These are phyloP conservation scores for Hoplias malabaricus DNA, from an alignment of 2,113 vertebrate genomes.

Conservation along the genomic window DNA sequence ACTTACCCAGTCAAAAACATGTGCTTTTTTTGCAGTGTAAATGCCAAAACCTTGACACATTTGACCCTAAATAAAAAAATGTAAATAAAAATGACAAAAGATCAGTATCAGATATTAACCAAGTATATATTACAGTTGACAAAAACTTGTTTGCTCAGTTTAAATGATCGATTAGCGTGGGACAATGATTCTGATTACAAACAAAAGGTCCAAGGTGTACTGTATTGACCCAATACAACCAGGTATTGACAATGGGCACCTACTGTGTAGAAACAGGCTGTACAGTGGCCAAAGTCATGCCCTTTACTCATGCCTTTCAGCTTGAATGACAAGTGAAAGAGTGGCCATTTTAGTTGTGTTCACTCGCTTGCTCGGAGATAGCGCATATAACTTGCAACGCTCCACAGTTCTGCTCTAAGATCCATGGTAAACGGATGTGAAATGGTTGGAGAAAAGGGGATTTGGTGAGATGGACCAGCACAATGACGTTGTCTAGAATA, in stretches of 20 bases:
- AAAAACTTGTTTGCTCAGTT: no score
- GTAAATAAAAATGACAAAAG: no score
- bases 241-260: not conserved
- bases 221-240: not conserved
- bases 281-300: slow-evolving; percentile 42
- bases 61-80: no score
- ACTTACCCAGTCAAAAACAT: no score
- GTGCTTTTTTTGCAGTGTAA: no score
- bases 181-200: no score
- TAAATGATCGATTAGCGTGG: no score
- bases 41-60: no score
- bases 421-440: slow-evolving; percentile 65
- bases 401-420: slow-evolving; percentile 51
- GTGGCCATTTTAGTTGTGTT: slow-evolving; percentile 27
- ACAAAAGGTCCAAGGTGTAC: no score
- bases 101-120: no score
- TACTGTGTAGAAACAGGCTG: slow-evolving; percentile 17
- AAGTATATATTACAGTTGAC: no score
- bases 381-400: slow-evolving; percentile 39
- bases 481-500: slow-evolving; percentile 75
- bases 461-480: slow-evolving; percentile 68
- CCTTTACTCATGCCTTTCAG: slow-evolving; percentile 34
- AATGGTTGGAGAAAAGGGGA: slow-evolving; percentile 67
- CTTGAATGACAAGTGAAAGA: slow-evolving; percentile 32
- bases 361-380: slow-evolving; percentile 44